Conservation (phyloP, 2,113 vertebrate species). For the Corythaeola cristata region DNA sequence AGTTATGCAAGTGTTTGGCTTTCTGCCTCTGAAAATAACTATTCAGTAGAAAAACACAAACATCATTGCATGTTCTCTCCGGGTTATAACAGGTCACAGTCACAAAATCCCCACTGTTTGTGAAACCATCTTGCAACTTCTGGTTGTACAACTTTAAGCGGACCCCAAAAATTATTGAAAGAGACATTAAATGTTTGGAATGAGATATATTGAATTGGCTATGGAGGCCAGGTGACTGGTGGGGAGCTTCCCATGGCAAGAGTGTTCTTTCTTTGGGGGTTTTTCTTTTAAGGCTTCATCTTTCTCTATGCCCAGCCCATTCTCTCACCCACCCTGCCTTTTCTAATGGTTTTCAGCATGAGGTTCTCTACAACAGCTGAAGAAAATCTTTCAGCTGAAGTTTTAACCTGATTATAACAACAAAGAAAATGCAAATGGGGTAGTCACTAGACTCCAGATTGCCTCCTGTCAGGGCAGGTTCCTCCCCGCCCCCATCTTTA, state of each 20-base stretch:
- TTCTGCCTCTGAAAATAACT: conserved; percentile 39
- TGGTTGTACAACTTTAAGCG: not conserved
- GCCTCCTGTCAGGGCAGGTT: conserved; percentile 16
- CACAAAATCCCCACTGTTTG: not conserved
- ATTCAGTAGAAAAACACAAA: conserved; percentile 3
- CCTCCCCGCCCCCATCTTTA: not conserved
- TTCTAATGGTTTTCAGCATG: not conserved
- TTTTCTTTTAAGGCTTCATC: not conserved
- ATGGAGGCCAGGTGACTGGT: not conserved
- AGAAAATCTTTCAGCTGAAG: not conserved
- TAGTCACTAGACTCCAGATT: not conserved
- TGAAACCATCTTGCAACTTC: not conserved
- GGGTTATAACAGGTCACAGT: conserved; percentile 29
- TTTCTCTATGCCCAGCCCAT: not conserved
- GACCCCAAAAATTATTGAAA: not conserved
- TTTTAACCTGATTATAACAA: not conserved
- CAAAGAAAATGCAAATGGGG: conserved; percentile 6
- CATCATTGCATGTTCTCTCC: not conserved
- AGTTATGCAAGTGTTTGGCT: conserved; percentile 39
- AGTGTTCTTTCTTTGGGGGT: not conserved
- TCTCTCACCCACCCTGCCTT: not conserved
- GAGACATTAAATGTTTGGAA: not conserved
- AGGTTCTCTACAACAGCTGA: not conserved
- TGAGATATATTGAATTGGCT: not conserved
- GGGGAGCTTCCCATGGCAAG: not conserved